Evolutionary conservation across 2,113 vertebrate species (phyloP), one percentile per base, ranked within the genome.

Genomic region (Limanda limanda): DNA sequence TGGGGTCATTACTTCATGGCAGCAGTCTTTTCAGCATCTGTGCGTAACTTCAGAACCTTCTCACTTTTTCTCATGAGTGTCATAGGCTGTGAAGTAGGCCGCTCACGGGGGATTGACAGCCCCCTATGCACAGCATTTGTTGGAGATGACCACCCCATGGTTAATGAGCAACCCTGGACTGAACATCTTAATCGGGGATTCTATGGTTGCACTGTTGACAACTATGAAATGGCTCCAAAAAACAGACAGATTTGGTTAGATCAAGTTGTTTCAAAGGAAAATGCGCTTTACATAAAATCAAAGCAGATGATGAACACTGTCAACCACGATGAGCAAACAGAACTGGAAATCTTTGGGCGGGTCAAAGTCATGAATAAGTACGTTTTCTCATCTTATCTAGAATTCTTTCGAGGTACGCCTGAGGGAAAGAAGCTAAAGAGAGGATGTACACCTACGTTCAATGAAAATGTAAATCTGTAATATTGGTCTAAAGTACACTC

Each of bases 291-390:
- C 75, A 17, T 76, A 15, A 80, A 74, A 57, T 87, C 91, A 1
- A 92, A 85, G 20, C 68, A 83, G 37, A 72, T 91, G 1, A 92
- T 93, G 91, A 83, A 65, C 15, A 62, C 42, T 0, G 47, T 88
- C 0, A 48, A 17, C 55, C 83, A 80, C 1, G 76, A 89, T 0
- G 79, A 90, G 24, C 59, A 89, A 37, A 92, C 91, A 0, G 92
- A 93, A 71, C 81, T 93, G 1, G 83, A 84, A 1, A 90, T 92
- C 24, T 93, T 93, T 45, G 92, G 90, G 2, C 88, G 27, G 62
- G 87, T 93, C 65, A 93, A 93, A 74, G 83, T 92, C 40, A 89
- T 93, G 88, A 92, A 93, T 69, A 89, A 84, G 62, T 91, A 93
- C 0, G 85, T 85, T 7, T 93, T 92, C 55, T 87, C 87, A 10